Evolutionary conservation across 2,797 vertebrate genomes (phyloP).

Genomic region (Chelon labrosus): DNA sequence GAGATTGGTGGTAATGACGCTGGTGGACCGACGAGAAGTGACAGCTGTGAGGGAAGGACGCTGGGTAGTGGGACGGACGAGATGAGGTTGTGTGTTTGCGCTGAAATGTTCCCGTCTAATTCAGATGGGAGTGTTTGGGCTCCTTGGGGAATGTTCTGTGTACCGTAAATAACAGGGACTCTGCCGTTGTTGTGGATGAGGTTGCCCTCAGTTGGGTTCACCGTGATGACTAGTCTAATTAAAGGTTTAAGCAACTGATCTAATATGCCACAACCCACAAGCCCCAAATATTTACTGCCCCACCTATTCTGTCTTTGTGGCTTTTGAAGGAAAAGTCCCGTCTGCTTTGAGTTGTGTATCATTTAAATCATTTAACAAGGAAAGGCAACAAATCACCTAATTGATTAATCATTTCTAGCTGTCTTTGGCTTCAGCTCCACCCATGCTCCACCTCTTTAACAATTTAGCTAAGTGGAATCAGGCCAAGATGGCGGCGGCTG

Average conservation of each 20-base stretch:
- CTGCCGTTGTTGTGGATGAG: conserved; percentile 24
- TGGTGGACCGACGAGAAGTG: conserved; percentile 28
- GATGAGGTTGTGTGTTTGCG: background rate
- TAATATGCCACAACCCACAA: background rate
- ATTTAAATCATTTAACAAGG: no score
- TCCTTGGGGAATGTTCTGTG: conserved; percentile 56
- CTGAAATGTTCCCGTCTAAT: conserved; percentile 48
- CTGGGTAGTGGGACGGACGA: background rate
- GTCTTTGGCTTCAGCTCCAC: no score
- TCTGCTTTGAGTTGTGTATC: background rate
- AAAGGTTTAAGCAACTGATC: conserved; percentile 10
- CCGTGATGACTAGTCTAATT: conserved; percentile 41
- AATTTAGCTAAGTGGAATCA: no score
- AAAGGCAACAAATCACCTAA: no score
- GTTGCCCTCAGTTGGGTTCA: conserved; percentile 18
- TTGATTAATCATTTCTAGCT: no score
- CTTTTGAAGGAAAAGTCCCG: background rate
- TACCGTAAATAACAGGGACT: conserved; percentile 47
- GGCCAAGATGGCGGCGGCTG: no score
- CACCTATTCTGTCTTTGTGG: background rate
- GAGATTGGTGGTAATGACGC: background rate
- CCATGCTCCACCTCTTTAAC: no score
- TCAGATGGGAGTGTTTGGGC: conserved; percentile 45
- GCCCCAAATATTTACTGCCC: conserved; percentile 1
- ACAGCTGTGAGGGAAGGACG: conserved; percentile 45